A percentile compares a stretch with the other conserved stretches of the same genome.
phyloP scores from a whole-genome alignment of 2,113 vertebrate species.

The Leptobrachium ailaonicum region DNA sequence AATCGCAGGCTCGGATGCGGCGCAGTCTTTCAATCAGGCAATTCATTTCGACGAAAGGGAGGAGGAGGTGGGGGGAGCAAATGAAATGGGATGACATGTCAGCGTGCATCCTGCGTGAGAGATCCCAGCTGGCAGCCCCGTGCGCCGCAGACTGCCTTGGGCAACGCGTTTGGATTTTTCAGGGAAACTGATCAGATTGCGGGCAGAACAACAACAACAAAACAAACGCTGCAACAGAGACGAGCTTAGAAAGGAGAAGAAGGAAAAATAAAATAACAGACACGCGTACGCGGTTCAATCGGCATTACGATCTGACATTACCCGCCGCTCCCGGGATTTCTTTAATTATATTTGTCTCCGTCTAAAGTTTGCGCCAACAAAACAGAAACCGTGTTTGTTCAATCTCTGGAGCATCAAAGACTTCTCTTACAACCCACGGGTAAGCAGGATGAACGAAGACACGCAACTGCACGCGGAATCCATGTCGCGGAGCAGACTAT shows the following conservation, averaged over 20 bases:
- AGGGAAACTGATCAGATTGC: slow-evolving; percentile 36
- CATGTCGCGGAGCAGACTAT: background rate
- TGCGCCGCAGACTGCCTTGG: slow-evolving; percentile 23
- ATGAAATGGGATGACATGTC: slow-evolving; percentile 31
- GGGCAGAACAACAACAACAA: slow-evolving; percentile 7
- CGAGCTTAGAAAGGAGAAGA: background rate
- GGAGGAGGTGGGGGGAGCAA: slow-evolving; percentile 4
- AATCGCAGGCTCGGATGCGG: slow-evolving; percentile 15
- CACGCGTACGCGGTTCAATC: background rate
- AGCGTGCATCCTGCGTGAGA: slow-evolving; percentile 21
- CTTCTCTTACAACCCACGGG: background rate
- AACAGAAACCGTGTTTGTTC: slow-evolving; percentile 6
- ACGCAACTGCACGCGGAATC: background rate
- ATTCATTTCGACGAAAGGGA: slow-evolving; percentile 28
- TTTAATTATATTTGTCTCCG: slow-evolving; percentile 34
- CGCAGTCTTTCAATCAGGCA: slow-evolving; percentile 38
- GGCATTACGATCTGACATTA: background rate
- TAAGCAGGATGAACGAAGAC: background rate
- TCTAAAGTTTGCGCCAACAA: slow-evolving; percentile 16
- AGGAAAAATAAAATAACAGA: background rate
- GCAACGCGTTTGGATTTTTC: slow-evolving; percentile 39
- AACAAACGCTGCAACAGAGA: slow-evolving; percentile 23
- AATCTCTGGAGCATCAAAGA: slow-evolving; percentile 12
- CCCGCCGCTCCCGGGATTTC: slow-evolving; percentile 23
- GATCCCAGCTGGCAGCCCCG: background rate